phyloP scores from a whole-genome alignment of 2,797 vertebrate species.

The Gymnoscopelus microlampas region DNA sequence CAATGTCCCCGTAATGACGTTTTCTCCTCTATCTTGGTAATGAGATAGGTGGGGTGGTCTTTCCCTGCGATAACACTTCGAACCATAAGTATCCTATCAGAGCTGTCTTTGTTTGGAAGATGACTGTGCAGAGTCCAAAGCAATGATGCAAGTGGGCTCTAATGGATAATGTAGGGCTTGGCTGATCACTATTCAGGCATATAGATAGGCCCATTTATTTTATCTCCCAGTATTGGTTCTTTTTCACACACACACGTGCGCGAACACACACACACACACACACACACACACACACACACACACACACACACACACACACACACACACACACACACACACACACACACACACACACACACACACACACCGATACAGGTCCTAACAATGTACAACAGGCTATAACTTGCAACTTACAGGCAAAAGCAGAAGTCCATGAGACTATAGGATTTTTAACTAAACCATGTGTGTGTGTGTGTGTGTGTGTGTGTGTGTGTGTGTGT shows the following conservation, averaged over 20 bases:
- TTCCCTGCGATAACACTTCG: slow-evolving; percentile 7
- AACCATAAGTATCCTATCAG: slow-evolving; percentile 30
- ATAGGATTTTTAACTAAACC: too few relatives aligned
- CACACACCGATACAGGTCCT: too few relatives aligned
- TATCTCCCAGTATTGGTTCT: too few relatives aligned
- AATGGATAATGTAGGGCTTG: slow-evolving; percentile 6
- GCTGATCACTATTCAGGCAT: background rate
- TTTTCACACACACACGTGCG: too few relatives aligned
- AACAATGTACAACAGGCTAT: background rate
- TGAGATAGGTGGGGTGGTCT: slow-evolving; percentile 36
- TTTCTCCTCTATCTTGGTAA: slow-evolving; percentile 43
- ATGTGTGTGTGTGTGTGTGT: too few relatives aligned
- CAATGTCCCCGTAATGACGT: slow-evolving; percentile 35
- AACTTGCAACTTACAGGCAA: slow-evolving; percentile 23
- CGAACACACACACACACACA: background rate
- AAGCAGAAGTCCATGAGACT: background rate
- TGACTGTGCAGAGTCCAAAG: slow-evolving; percentile 15
- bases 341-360: background rate
- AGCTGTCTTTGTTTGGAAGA: slow-evolving; percentile 30
- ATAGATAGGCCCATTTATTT: too few relatives aligned
- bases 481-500: too few relatives aligned
- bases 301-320: background rate
- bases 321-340: background rate
- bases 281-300: background rate
- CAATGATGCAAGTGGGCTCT: slow-evolving; percentile 16